Base-by-base conservation (phyloP, 1,140 invertebrate genomes). In the Drosophila gunungcola region DNA sequence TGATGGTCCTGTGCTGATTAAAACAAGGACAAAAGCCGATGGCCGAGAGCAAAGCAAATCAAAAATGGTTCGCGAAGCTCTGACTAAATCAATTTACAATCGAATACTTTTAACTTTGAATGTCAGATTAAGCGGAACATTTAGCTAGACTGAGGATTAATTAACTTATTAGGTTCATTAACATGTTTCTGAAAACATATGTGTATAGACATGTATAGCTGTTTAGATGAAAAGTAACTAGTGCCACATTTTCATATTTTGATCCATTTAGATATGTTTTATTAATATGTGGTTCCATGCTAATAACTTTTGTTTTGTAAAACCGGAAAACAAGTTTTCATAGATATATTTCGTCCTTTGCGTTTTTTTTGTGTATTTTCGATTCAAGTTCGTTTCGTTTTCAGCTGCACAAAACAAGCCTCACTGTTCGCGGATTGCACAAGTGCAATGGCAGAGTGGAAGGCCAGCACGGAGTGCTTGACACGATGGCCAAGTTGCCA, bases 401-500 rank as follows among this genome's bases (percentile, higher is more conserved):
- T 16, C 2, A 29, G 13, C 25, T 39, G 12, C 12, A 13, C 49
- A 58, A 42, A 42, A 36, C 52, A 64, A 46, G 61, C 45, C 64
- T 48, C 57, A 74, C 77, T 85, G 81, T 67, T 57, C 61, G 64
- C 54, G 36, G 46, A 68, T 16, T 48, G 55, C 55, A 27, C 10
- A 27, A 63, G 38, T 72, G 45, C 56, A 63, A 58, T 34, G 46
- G 68, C 41, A 10, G 36, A 52, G 25, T 27, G 39, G 51, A 54
- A 41, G 60, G 38, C 29, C 16, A 46, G 34, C 42, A 39, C 42
- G 41, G 52, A 65, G 61, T 46, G 57, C 63, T 53, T 58, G 62
- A 53, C 54, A 60, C 54, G 62, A 51, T 83, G 73, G 63, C 64
- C 77, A 78, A 80, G 58, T 70, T 61, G 70, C 62, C 46, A 57